Evolutionary conservation across 64 coral and sea anemone genomes (phyloP).

Genomic region (Acropora tenuis): DNA sequence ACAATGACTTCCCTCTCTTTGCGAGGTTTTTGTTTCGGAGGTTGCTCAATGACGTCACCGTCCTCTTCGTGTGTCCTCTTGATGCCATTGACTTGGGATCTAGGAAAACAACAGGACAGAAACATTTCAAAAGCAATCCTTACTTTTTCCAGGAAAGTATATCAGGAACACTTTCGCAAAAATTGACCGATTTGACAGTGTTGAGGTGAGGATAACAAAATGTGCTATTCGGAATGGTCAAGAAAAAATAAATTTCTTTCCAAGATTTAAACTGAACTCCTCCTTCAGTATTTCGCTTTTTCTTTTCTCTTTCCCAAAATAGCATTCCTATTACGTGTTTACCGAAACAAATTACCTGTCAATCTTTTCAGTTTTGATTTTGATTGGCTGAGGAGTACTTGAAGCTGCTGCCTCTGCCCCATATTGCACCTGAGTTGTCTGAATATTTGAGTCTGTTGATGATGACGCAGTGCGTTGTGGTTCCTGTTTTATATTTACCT

Average conservation of each 20-base stretch:
- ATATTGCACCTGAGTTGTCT: conserved; percentile 62
- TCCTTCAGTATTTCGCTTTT: no score
- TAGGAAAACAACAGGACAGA: conserved; percentile 4
- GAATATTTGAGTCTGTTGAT: conserved; percentile 40
- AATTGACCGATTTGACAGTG: no score
- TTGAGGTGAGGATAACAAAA: no score
- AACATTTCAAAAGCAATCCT: background rate
- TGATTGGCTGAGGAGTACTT: background rate
- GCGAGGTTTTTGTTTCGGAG: conserved; percentile 30
- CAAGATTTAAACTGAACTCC: no score
- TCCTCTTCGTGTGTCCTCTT: conserved; percentile 47
- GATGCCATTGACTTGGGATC: conserved; percentile 39
- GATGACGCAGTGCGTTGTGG: conserved; percentile 21
- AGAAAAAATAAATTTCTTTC: no score
- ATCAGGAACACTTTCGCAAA: no score
- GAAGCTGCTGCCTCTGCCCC: conserved; percentile 43
- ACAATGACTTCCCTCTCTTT: conserved; percentile 68
- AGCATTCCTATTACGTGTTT: background rate
- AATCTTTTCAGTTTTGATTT: conserved; percentile 53
- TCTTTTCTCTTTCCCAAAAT: no score
- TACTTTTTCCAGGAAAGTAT: no score
- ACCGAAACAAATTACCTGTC: background rate
- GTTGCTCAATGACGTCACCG: conserved; percentile 32
- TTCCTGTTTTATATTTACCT: conserved; percentile 57
- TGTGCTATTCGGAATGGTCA: no score